phyloP scores from a whole-genome alignment of 2,888 invertebrate species.

The Dilophus febrilis region DNA sequence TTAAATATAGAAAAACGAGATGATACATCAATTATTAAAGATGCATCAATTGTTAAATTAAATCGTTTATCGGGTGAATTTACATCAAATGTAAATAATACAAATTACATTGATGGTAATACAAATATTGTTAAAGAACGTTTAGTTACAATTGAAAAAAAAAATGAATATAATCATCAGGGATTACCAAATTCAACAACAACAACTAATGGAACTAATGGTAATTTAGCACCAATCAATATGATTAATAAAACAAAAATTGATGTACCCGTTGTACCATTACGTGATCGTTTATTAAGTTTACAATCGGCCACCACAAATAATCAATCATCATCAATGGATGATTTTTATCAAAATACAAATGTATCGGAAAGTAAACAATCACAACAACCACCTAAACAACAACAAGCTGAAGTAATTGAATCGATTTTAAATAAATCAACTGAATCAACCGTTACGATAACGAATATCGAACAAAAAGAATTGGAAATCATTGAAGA shows the following conservation, averaged over 20 bases:
- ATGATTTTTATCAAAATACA: not conserved
- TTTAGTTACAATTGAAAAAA: conserved; percentile 41
- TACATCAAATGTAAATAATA: conserved; percentile 15
- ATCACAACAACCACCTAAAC: not conserved
- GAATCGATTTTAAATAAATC: not conserved
- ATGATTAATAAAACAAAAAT: conserved; percentile 14
- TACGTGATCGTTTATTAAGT: conserved; percentile 11
- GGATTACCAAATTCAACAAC: too few species aligned
- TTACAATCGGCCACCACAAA: not conserved
- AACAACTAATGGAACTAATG: not conserved
- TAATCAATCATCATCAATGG: not conserved
- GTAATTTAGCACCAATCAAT: conserved; percentile 15
- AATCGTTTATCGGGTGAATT: conserved; percentile 42
- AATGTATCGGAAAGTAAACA: not conserved
- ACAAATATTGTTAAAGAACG: conserved; percentile 39
- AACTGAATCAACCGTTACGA: too few species aligned
- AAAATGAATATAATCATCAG: too few species aligned
- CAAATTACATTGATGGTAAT: too few species aligned
- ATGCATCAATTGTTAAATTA: conserved; percentile 29
- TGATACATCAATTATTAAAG: conserved; percentile 32
- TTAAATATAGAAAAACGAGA: conserved; percentile 45
- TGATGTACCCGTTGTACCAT: conserved; percentile 24
- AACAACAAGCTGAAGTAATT: not conserved
- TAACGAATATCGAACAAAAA: too few species aligned
- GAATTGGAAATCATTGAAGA: not conserved